Conservation (phyloP, 2,113 vertebrate species). For the Muscicapa adusta region DNA sequence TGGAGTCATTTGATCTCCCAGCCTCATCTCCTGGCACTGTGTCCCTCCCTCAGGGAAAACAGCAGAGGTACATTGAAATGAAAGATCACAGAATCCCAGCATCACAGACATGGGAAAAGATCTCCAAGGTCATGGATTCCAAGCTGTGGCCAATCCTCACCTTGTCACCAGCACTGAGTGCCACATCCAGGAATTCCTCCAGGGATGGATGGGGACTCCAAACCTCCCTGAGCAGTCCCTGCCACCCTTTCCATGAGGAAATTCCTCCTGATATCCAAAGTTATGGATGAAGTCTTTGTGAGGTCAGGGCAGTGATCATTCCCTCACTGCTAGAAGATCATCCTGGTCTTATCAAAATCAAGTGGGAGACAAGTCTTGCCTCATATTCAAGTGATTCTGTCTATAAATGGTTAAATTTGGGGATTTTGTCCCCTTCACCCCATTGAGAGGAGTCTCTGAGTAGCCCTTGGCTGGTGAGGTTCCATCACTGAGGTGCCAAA, state of each 20-base stretch:
- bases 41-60: background rate
- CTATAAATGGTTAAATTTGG: background rate
- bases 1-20: background rate
- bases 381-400: background rate
- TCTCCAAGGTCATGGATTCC: background rate
- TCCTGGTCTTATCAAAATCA: background rate
- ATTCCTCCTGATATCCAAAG: background rate
- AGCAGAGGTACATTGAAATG: background rate
- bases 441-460: background rate
- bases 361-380: background rate
- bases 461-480: background rate
- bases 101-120: background rate
- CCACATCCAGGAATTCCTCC: background rate
- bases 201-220: background rate
- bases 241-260: too few species aligned
- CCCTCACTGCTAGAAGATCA: background rate
- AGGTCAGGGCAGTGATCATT: background rate
- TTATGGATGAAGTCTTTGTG: background rate
- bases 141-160: rapidly evolving
- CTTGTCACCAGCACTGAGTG: background rate
- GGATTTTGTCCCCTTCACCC: background rate
- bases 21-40: background rate
- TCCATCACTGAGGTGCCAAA: background rate
- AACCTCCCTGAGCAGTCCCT: background rate
- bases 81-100: background rate